These are phyloP conservation scores for Chrysomela aeneicollis DNA, from an alignment of 2,888 invertebrate species.

Conservation along the genomic window DNA sequence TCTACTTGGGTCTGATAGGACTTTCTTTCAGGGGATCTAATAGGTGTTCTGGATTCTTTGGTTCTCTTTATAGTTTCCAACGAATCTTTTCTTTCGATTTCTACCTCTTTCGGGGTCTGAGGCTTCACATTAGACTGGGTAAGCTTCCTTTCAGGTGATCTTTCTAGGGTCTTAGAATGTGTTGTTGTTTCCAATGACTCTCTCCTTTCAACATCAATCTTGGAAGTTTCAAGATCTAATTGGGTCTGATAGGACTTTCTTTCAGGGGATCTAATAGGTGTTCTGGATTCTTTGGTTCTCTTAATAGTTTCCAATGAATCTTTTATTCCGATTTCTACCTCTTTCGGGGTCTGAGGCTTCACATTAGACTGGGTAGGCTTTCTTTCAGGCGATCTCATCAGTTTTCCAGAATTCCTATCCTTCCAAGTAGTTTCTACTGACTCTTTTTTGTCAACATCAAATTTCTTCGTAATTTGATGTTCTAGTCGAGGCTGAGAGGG, in stretches of 20 bases:
- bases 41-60: neutral
- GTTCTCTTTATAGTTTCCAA: too few species aligned
- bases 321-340: neutral
- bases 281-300: neutral
- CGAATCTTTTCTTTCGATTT: neutral
- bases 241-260: neutral
- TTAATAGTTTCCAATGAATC: neutral
- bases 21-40: neutral
- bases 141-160: too few species aligned
- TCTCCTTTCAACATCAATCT: neutral
- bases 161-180: neutral
- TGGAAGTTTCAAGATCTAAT: neutral
- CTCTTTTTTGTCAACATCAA: neutral
- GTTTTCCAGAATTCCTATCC: neutral
- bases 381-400: neutral
- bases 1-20: neutral
- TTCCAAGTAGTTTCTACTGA: neutral
- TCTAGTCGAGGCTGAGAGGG: slow-evolving; percentile 5
- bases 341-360: slow-evolving; percentile 7
- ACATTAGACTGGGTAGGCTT: neutral
- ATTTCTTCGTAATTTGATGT: neutral
- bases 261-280: neutral
- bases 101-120: too few species aligned
- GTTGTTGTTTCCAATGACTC: neutral
- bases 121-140: too few species aligned